These are phyloP conservation scores for Cremastobaeus sp. DNA, from an alignment of 2,888 invertebrate genomes.

Conservation along the genomic window DNA sequence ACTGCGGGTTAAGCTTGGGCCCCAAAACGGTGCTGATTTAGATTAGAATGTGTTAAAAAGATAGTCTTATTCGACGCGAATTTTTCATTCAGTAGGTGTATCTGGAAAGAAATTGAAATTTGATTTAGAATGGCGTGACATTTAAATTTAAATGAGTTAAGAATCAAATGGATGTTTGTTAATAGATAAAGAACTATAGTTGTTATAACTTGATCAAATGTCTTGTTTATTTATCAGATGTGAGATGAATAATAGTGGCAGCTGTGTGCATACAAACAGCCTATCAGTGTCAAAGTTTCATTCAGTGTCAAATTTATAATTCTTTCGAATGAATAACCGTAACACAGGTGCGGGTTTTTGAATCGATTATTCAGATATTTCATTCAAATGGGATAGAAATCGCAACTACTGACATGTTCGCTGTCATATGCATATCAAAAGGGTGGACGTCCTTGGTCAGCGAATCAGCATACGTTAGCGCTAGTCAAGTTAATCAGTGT, in stretches of 20 bases:
- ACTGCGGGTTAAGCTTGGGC: too few relatives aligned
- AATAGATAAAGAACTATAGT: conserved; percentile 2
- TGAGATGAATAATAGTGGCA: conserved; percentile 11
- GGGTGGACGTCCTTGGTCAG: not conserved
- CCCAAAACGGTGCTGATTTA: too few relatives aligned
- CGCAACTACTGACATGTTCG: conserved; percentile 29
- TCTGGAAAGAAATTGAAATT: too few relatives aligned
- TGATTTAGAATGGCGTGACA: too few relatives aligned
- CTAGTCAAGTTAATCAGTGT: not conserved
- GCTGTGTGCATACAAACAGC: not conserved
- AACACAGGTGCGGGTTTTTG: conserved; percentile 37
- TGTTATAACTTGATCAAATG: not conserved
- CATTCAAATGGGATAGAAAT: conserved; percentile 46
- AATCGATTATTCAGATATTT: conserved; percentile 39
- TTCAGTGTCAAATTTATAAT: conserved; percentile 25
- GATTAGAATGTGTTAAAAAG: too few relatives aligned
- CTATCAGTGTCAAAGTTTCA: conserved; percentile 18
- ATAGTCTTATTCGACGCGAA: too few relatives aligned
- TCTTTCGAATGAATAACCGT: conserved; percentile 22
- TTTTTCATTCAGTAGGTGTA: too few relatives aligned
- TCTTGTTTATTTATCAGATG: conserved; percentile 15
- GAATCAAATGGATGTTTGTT: too few relatives aligned
- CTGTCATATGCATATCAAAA: conserved; percentile 53
- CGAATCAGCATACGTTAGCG: not conserved
- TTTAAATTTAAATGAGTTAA: too few relatives aligned